Evolutionary conservation across 2,888 invertebrate genomes (phyloP), one percentile per base, ranked within the genome.

Genomic region (Vesta saturnalis): DNA sequence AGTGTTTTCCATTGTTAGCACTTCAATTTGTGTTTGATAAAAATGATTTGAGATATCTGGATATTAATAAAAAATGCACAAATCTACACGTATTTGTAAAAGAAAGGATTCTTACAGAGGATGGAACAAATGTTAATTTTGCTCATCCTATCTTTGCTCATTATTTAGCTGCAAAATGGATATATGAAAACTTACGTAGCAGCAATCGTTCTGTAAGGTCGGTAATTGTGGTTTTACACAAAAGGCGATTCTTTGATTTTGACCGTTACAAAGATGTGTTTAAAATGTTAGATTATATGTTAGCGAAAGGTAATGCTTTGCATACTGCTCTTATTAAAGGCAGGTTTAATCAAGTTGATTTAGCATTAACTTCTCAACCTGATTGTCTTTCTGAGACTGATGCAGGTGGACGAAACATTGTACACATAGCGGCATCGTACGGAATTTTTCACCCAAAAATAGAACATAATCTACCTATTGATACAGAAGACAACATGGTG

Each of bases 111-210:
- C 1, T 14, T 15, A 1, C 14, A 43, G 15, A 60, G 54, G 0
- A 6, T 30, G 10, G 16, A n/a, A 21, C 19, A n/a, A 55, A 18
- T 2, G 15, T 21, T 21, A 60, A 14, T 1, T 65, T 60, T 18
- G 16, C 16, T 16, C 60, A 65, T 15, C 35, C 14, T 12, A 65
- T 54, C 0, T 60, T 65, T 16, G 55, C 54, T 8, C 52, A 65
- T 23, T 65, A 55, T 21, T 23, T 60, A 15, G 52, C 60, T 10
- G 65, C 55, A 10, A 12, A 46, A 6, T 65, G 65, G 65, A 16
- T 65, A 3, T 22, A 6, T 15, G 30, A 65, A 15, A 63, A 63
- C 18, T 1, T 19, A 14, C 21, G 12, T 14, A 18, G 3, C 14
- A 10, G 19, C 22, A 19, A 21, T 5, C 14, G 15, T 5, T 10